phyloP scores from a whole-genome alignment of 2,113 vertebrate genomes.

The Zosterops japonicus region DNA sequence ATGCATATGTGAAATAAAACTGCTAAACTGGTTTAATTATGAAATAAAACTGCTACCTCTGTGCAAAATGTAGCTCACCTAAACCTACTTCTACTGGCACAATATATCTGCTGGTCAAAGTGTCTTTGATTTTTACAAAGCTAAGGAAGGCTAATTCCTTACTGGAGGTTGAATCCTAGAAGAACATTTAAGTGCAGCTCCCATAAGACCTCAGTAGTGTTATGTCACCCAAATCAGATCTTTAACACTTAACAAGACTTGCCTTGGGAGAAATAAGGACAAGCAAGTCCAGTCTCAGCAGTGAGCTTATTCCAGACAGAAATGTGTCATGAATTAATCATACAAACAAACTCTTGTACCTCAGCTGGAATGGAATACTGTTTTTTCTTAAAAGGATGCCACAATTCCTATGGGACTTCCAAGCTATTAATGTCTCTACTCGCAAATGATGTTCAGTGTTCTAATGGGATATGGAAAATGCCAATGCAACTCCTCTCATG shows the following conservation, averaged over 20 bases:
- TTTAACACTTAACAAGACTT: constrained; percentile 38
- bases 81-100: neutral
- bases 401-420: neutral
- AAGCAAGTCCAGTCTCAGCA: neutral
- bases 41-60: neutral
- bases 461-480: constrained; percentile 15
- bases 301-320: constrained; percentile 24
- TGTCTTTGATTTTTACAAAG: neutral
- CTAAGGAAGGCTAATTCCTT: neutral
- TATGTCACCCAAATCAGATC: constrained; percentile 39
- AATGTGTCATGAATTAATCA: constrained; percentile 56
- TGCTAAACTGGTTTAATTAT: neutral
- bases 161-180: neutral
- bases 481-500: constrained; percentile 1
- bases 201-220: constrained; percentile 2
- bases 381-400: constrained; percentile 17
- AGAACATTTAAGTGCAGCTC: neutral
- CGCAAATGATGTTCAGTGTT: neutral
- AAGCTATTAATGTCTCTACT: constrained; percentile 22
- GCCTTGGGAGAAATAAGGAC: constrained; percentile 6
- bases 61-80: neutral
- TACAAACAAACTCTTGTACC: constrained; percentile 18
- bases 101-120: neutral
- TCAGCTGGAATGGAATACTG: constrained; percentile 17
- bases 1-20: neutral